Percentiles rank a stretch among this genome's conserved stretches.
Conservation (phyloP, 2,797 vertebrate species). For the Semotilus atromaculatus region DNA sequence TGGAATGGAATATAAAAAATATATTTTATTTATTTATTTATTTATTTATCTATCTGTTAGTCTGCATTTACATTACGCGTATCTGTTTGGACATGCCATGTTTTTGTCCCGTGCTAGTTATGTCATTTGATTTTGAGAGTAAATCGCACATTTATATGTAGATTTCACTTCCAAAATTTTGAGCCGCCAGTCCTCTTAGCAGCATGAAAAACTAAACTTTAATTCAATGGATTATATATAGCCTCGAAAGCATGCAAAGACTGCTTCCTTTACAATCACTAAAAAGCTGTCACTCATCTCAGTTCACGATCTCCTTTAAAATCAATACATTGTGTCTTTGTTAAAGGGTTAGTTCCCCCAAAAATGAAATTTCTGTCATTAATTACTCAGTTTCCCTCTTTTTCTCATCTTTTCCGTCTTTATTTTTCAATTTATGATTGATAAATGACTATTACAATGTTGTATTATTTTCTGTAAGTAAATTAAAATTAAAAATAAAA, state of each 20-base stretch:
- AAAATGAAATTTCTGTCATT: too few species aligned
- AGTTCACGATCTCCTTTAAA: background rate
- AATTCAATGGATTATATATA: background rate
- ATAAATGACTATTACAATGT: background rate
- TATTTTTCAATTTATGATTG: background rate
- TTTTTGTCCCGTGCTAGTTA: background rate
- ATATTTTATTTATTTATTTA: background rate
- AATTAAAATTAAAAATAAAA: background rate
- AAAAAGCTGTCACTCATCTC: background rate
- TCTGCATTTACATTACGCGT: background rate
- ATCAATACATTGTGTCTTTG: background rate
- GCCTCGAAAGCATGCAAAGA: background rate
- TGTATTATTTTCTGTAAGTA: background rate
- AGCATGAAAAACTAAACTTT: background rate
- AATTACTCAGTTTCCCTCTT: background rate
- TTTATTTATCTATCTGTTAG: background rate
- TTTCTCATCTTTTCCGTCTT: background rate
- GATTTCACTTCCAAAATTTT: background rate
- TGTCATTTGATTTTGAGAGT: background rate
- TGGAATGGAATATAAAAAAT: background rate
- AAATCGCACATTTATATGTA: background rate
- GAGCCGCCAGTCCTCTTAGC: background rate
- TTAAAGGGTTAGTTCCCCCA: background rate
- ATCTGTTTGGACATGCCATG: background rate
- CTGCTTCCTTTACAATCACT: background rate